Base-by-base conservation (phyloP, 2,888 invertebrate genomes). In the Xanthorhoe spadicearia region DNA sequence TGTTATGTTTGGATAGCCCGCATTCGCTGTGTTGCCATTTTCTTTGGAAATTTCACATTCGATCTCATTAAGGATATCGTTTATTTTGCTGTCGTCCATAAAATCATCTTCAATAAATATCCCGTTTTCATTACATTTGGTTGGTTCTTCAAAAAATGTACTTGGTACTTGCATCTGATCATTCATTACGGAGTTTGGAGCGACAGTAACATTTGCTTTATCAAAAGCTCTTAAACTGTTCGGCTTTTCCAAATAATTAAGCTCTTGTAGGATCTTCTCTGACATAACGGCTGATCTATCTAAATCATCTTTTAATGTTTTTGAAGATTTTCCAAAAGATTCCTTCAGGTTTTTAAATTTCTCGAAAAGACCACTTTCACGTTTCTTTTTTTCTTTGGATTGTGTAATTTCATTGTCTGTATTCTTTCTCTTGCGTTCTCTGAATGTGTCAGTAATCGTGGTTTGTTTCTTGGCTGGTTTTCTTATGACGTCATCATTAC, bases 361-460 rank as follows among this genome's bases (percentile, higher is more conserved):
- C 58, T 88, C 79, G 53, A 90, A 74, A 13, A 90, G 43, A 70
- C 77, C 75, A 69, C 70, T 83, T 9, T 88, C 85, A 9, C 88
- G 80, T 80, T 87, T 92, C 64, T 82, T 89, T 69, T 92, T 92
- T 78, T 91, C 89, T 69, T 84, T 88, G 0, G 79, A 81, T 35
- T 84, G 82, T 43, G 77, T 67, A 56, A 81, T 75, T 56, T 81
- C 80, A 51, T 66, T 65, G 13, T 77, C 68, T 52, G 71, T 74
- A 19, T 65, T 79, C 64, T 84, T 92, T 71, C 90, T 83, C 77
- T 91, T 92, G 4, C 88, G 82, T 73, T 84, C 77, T 76, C 83
- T 85, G 57, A 79, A 84, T 9, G 74, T 77, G 50, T 87, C 85
- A 9, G 83, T 85, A 71, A 84, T 82, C 48, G 67, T 72, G 5